Percentiles rank a stretch among this genome's conserved stretches.
These are phyloP conservation scores for Arrhamphus sclerolepis DNA, from an alignment of 2,797 vertebrate species.

Conservation along the genomic window DNA sequence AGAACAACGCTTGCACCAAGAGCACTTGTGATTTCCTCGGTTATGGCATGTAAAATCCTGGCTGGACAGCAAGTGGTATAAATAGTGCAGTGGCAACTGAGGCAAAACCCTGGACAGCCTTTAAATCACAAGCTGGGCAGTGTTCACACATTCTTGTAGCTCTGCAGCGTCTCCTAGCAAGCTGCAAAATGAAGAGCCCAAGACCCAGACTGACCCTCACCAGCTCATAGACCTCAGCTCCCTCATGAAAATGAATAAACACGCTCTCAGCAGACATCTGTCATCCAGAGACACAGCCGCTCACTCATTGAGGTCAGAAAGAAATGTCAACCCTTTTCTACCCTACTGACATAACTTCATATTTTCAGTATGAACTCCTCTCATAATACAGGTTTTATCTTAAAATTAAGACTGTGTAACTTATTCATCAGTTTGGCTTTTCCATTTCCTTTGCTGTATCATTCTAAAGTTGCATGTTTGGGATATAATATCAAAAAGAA, in stretches of 20 bases:
- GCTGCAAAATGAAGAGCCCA: constrained; percentile 65
- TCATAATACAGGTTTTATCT: too few species aligned
- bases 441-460: background rate
- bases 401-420: too few species aligned
- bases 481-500: background rate
- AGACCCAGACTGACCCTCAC: constrained; percentile 66
- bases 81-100: constrained; percentile 61
- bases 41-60: constrained; percentile 59
- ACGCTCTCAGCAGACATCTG: constrained; percentile 57
- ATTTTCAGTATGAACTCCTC: constrained; percentile 13
- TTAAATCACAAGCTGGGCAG: constrained; percentile 72
- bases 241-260: constrained; percentile 54
- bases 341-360: constrained; percentile 17
- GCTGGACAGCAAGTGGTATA: constrained; percentile 60
- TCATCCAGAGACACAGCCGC: constrained; percentile 57
- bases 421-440: too few species aligned
- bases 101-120: constrained; percentile 59
- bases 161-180: constrained; percentile 71
- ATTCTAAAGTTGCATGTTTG: constrained; percentile 23
- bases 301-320: constrained; percentile 50
- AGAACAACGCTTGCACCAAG: constrained; percentile 13
- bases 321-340: constrained; percentile 30
- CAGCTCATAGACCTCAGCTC: constrained; percentile 40
- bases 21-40: constrained; percentile 39
- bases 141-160: constrained; percentile 75